These are phyloP conservation scores for Pseudoatta argentina DNA, from an alignment of 1,140 invertebrate species.

Conservation along the genomic window DNA sequence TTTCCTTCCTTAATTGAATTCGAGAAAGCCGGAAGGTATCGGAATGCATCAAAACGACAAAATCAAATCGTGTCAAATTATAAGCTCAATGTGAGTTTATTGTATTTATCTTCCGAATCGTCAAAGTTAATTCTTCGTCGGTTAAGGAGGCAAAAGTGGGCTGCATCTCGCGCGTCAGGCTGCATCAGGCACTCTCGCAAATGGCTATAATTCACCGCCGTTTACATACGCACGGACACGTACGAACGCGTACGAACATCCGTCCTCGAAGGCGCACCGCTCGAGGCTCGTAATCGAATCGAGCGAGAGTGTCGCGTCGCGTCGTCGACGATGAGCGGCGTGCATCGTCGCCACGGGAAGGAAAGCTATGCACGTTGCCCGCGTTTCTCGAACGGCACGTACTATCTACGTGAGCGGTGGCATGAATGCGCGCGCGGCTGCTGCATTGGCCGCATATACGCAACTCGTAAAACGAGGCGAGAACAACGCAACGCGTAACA, in stretches of 20 bases:
- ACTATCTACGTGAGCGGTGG: slow-evolving; percentile 45
- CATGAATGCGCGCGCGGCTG: slow-evolving; percentile 7
- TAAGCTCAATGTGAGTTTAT: not conserved
- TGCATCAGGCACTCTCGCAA: not conserved
- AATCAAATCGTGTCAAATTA: not conserved
- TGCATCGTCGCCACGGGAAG: slow-evolving; percentile 3
- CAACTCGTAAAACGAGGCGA: slow-evolving; percentile 20
- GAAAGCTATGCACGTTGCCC: slow-evolving; percentile 29
- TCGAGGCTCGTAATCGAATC: slow-evolving; percentile 15
- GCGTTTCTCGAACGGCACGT: slow-evolving; percentile 48
- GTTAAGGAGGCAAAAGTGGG: slow-evolving; percentile 5
- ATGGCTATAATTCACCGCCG: not conserved
- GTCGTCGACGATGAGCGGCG: slow-evolving; percentile 4
- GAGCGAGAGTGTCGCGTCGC: slow-evolving; percentile 3
- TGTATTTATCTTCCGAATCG: not conserved
- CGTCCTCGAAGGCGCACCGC: not conserved
- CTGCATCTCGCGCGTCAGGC: not conserved
- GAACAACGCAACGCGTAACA: slow-evolving; percentile 1
- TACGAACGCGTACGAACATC: not conserved
- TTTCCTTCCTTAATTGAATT: not conserved
- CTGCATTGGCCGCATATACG: not conserved
- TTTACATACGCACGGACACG: slow-evolving; percentile 2
- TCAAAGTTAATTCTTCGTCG: not conserved
- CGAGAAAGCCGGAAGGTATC: not conserved
- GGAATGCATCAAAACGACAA: no score